Evolutionary conservation across 2,888 invertebrate species (phyloP).

Genomic region (Melikaiella ostensackeni): DNA sequence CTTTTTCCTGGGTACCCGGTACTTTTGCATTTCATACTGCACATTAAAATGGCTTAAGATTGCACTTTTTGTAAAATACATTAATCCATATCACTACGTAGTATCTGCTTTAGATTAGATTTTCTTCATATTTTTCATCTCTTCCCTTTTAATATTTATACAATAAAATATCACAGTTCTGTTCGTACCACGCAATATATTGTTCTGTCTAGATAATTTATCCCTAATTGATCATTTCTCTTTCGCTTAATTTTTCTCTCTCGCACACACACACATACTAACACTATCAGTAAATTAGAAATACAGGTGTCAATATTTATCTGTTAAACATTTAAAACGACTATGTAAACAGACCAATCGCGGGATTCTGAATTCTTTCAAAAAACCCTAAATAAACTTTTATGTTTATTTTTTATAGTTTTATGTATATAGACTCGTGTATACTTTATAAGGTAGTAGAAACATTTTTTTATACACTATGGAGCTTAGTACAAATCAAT

Average conservation of each 20-base stretch:
- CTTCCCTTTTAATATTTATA: slow-evolving; percentile 69
- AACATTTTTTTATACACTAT: slow-evolving; percentile 53
- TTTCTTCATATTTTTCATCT: slow-evolving; percentile 57
- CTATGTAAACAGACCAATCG: slow-evolving; percentile 47
- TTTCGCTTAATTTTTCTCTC: slow-evolving; percentile 44
- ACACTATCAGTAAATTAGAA: slow-evolving; percentile 46
- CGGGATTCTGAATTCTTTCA: slow-evolving; percentile 20
- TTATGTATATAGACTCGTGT: slow-evolving; percentile 48
- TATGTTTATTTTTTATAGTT: slow-evolving; percentile 40
- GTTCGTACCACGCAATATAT: slow-evolving; percentile 76
- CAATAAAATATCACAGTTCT: slow-evolving; percentile 77
- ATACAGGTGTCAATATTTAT: slow-evolving; percentile 53
- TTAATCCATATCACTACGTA: slow-evolving; percentile 65
- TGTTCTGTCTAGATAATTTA: slow-evolving; percentile 66
- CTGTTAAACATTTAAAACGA: slow-evolving; percentile 57
- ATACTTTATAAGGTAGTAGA: slow-evolving; percentile 53
- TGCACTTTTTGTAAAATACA: slow-evolving; percentile 75
- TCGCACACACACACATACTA: slow-evolving; percentile 39
- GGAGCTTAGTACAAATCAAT: slow-evolving; percentile 51
- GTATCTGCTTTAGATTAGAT: slow-evolving; percentile 64
- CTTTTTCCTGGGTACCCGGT: slow-evolving; percentile 44
- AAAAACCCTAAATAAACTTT: slow-evolving; percentile 36
- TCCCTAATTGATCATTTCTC: slow-evolving; percentile 60
- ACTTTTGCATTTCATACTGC: slow-evolving; percentile 55
- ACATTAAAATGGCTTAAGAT: slow-evolving; percentile 64